phyloP scores from a whole-genome alignment of 2,113 vertebrate genomes.

The Donacobius atricapilla region DNA sequence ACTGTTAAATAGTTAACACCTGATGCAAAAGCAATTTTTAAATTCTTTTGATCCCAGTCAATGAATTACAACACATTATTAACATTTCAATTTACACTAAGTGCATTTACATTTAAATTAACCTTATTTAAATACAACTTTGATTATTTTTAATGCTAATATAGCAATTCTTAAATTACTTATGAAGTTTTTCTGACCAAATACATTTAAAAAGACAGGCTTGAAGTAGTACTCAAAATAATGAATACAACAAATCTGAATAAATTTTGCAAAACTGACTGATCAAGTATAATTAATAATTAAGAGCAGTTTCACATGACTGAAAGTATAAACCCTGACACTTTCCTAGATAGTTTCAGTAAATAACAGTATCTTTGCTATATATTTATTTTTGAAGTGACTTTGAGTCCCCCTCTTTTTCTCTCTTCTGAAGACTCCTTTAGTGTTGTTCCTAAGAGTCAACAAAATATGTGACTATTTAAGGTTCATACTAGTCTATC shows the following conservation, averaged over 20 bases:
- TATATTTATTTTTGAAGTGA: not conserved
- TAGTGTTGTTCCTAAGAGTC: not conserved
- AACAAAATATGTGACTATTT: not conserved
- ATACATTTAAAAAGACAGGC: not conserved
- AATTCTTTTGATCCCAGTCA: not conserved
- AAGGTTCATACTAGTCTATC: not conserved
- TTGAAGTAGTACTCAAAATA: not conserved
- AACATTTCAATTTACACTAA: constrained; percentile 33
- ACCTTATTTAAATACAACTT: constrained; percentile 35
- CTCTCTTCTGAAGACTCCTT: not conserved
- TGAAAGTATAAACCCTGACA: not conserved
- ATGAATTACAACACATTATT: constrained; percentile 1
- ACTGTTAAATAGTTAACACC: not conserved
- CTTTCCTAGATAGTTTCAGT: not conserved
- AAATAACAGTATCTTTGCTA: not conserved
- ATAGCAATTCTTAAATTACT: not conserved
- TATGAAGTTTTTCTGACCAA: not conserved
- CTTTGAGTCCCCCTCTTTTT: not conserved
- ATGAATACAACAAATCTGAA: not conserved
- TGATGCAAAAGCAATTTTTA: not conserved
- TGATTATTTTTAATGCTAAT: not conserved
- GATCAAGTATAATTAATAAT: not conserved
- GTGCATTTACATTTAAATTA: constrained; percentile 53
- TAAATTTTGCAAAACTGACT: not conserved
- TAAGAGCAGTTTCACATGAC: not conserved